These are phyloP conservation scores for Coilia nasus DNA, from an alignment of 2,797 vertebrate species.

Conservation along the genomic window DNA sequence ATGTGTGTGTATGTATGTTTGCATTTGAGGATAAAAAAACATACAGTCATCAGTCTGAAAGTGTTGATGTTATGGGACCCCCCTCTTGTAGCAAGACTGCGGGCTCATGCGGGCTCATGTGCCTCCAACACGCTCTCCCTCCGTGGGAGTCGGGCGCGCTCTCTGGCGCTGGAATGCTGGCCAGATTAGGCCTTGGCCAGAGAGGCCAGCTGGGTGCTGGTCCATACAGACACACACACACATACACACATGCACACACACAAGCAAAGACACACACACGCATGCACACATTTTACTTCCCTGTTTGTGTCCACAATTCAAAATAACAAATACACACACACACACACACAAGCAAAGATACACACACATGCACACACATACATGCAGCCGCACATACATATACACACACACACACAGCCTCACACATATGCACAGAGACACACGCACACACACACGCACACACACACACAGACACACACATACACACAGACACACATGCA, in stretches of 20 bases:
- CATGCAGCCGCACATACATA: no score
- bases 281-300: no score
- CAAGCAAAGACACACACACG: no score
- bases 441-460: no score
- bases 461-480: no score
- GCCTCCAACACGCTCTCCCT: slow-evolving; percentile 24
- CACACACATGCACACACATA: no score
- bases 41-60: slow-evolving; percentile 58
- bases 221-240: background rate
- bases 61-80: slow-evolving; percentile 59
- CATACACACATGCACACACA: no score
- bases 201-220: background rate
- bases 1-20: slow-evolving; percentile 36
- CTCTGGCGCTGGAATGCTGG: background rate
- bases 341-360: no score
- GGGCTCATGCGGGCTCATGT: slow-evolving; percentile 41
- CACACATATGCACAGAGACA: no score
- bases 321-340: no score
- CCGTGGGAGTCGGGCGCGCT: background rate
- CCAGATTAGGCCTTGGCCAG: background rate
- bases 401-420: no score
- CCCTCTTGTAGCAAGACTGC: background rate
- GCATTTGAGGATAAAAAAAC: slow-evolving; percentile 51
- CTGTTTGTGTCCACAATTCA: no score
- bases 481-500: background rate